These are phyloP conservation scores for Ectobius pallidus DNA, from an alignment of 2,888 invertebrate species.

Conservation along the genomic window DNA sequence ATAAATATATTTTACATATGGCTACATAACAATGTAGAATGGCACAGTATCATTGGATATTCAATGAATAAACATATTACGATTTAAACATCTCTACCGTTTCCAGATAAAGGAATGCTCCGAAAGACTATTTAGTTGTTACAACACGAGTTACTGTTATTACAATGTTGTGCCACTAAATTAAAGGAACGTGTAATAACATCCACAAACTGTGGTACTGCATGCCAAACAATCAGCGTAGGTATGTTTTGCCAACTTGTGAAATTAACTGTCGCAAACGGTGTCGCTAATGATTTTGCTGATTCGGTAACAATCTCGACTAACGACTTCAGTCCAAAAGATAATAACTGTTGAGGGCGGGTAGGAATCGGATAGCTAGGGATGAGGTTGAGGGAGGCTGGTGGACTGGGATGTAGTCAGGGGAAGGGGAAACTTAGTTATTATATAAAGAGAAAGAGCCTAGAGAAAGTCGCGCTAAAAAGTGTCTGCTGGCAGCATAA, in stretches of 20 bases:
- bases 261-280: conserved; percentile 8
- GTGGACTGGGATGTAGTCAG: no score
- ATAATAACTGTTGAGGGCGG: background rate
- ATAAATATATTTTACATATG: no score
- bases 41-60: no score
- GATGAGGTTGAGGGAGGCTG: no score
- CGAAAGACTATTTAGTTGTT: no score
- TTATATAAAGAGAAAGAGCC: background rate
- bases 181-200: background rate
- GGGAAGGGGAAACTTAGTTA: background rate
- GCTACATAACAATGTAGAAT: no score
- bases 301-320: conserved; percentile 15
- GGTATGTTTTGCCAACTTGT: conserved; percentile 2
- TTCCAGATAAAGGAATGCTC: no score
- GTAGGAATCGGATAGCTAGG: no score
- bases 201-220: background rate
- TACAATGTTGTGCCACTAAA: no score
- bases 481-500: background rate
- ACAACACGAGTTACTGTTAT: no score
- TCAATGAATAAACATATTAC: no score
- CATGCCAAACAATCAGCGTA: background rate
- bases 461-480: background rate
- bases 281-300: conserved; percentile 5
- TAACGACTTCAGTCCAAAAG: conserved; percentile 9
- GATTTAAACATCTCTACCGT: no score